Base-by-base conservation (phyloP, 2,888 invertebrate species). In the Alcis repandata region DNA sequence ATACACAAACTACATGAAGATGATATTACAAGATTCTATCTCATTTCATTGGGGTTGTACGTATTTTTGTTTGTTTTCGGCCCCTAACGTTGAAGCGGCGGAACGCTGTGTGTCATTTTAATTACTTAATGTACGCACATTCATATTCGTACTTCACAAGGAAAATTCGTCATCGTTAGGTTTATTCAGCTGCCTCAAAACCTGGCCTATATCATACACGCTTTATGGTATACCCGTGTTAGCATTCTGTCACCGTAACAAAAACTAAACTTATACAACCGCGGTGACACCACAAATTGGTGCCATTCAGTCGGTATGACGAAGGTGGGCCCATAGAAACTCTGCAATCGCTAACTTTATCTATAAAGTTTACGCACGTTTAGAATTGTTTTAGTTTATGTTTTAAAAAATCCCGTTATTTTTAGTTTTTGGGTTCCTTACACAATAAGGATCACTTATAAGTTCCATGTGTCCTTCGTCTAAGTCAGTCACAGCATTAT, bases 21-120 rank as follows among this genome's bases (percentile, higher is more conserved):
- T 54, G 41, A 38, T 61, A 58, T 53, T 62, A 51, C 45, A 56
- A 38, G 36, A 52, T 46, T 52, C 32, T 57, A 52, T 63, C 63
- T 45, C 19, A n/a, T 20, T 46, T 22, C 10, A 46, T 46, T 59
- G 9, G 17, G 17, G 43, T 17, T 41, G n/a, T 17, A 19, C n/a
- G 15, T 59, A 22, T 17, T 22, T 36, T 36, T 45, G 15, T 22
- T 1, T 36, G 13, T 11, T 27, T 9, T 33, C 7, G 17, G 1
- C n/a, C 13, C 20, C 4, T 46, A 46, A 27, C n/a, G 27, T 32
- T 48, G 15, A 49, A 49, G 33, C 10, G 11, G 11, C 32, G 1
- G 1, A 33, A 33, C 7, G 33, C 4, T 33, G 4, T 27, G 8
- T 33, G 33, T 49, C 10, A 17, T 33, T 33, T 11, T 33, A 49